A percentile compares a stretch with the other conserved stretches of the same genome.
These are phyloP conservation scores for Octodonta nipae DNA, from an alignment of 2,888 invertebrate genomes.

Conservation along the genomic window DNA sequence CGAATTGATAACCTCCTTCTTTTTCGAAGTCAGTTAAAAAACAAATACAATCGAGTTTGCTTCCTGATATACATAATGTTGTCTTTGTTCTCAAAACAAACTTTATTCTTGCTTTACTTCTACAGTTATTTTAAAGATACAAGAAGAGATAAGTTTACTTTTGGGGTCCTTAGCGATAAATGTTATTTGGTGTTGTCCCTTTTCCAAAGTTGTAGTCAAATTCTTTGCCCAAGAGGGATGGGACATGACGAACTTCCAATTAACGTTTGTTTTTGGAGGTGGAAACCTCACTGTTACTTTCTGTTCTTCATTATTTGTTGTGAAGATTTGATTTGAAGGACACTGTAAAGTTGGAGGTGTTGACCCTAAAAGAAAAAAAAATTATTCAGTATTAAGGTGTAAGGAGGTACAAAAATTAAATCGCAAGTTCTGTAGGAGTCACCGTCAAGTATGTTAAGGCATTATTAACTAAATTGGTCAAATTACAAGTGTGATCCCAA, in stretches of 20 bases:
- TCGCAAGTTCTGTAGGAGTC: too few species aligned
- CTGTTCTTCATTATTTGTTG: background rate
- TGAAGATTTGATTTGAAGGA: slow-evolving; percentile 36
- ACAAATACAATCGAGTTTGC: too few species aligned
- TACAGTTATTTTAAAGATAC: slow-evolving; percentile 16
- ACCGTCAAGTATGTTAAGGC: too few species aligned
- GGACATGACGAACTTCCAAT: slow-evolving; percentile 40
- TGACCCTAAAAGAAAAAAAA: slow-evolving; percentile 8
- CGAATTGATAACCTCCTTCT: too few species aligned
- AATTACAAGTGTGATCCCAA: too few species aligned
- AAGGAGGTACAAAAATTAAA: too few species aligned
- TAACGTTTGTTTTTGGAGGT: slow-evolving; percentile 35
- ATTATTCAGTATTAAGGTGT: too few species aligned
- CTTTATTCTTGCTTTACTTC: too few species aligned
- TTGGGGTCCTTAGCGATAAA: slow-evolving; percentile 40
- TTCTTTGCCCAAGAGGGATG: slow-evolving; percentile 40
- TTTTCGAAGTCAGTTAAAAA: too few species aligned
- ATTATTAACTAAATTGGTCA: too few species aligned
- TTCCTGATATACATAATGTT: too few species aligned
- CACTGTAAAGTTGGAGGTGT: slow-evolving; percentile 30
- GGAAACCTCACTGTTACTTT: slow-evolving; percentile 23
- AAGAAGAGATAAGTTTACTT: slow-evolving; percentile 28
- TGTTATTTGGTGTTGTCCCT: slow-evolving; percentile 37
- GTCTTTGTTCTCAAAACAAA: too few species aligned
- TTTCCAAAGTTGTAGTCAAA: slow-evolving; percentile 36